Evolutionary conservation across 1,140 invertebrate species (phyloP).

Genomic region (Probaryconus sp.): DNA sequence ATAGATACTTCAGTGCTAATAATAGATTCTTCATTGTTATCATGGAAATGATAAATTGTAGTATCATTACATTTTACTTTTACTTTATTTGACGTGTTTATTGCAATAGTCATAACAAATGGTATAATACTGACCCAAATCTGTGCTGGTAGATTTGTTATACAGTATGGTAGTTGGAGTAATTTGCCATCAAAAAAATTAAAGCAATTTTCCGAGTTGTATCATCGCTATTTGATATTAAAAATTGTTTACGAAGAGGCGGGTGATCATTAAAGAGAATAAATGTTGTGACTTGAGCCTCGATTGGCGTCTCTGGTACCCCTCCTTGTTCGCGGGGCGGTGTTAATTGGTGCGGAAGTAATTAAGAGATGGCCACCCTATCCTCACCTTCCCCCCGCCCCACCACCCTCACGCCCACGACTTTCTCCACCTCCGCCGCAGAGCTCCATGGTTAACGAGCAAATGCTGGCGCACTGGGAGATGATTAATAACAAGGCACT

Average conservation of each 20-base stretch:
- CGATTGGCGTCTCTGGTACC: constrained; percentile 64
- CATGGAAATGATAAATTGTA: constrained; percentile 19
- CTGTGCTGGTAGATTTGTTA: too few species aligned
- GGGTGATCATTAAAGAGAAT: constrained; percentile 22
- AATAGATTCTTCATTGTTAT: constrained; percentile 39
- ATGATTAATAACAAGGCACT: constrained; percentile 76
- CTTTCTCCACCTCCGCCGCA: constrained; percentile 48
- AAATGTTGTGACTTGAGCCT: constrained; percentile 42
- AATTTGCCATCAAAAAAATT: too few species aligned
- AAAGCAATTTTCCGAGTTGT: too few species aligned
- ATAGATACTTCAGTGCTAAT: constrained; percentile 47
- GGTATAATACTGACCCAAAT: too few species aligned
- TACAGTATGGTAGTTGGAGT: too few species aligned
- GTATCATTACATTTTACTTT: not conserved
- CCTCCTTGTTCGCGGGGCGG: constrained; percentile 67
- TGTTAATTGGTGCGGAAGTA: constrained; percentile 78
- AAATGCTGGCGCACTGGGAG: constrained; percentile 67
- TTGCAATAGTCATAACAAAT: too few species aligned
- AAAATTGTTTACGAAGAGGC: not conserved
- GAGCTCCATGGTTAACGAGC: constrained; percentile 71
- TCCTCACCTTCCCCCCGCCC: constrained; percentile 47
- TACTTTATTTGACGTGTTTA: not conserved
- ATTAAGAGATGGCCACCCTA: constrained; percentile 74
- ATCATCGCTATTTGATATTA: too few species aligned
- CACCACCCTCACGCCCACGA: constrained; percentile 35